Conservation (phyloP, 2,888 invertebrate genomes). For the Leucophora obtusa region DNA sequence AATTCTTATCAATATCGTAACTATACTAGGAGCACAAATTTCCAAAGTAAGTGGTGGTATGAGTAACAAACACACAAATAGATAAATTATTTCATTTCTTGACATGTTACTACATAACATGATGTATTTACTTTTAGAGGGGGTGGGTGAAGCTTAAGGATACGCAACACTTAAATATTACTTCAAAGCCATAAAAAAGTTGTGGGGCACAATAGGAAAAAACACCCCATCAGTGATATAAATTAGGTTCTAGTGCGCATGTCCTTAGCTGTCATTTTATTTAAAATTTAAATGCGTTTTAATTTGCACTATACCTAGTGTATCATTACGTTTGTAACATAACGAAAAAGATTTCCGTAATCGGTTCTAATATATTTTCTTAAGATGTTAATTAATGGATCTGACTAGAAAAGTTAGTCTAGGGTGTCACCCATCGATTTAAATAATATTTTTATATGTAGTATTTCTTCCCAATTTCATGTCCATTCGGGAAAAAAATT, state of each 20-base stretch:
- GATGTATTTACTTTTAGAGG: background rate
- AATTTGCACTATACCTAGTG: background rate
- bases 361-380: too few relatives aligned
- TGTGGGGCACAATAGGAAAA: background rate
- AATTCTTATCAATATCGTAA: conserved; percentile 77
- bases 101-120: background rate
- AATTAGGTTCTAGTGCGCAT: conserved; percentile 22
- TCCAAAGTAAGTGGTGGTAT: conserved; percentile 70
- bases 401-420: too few relatives aligned
- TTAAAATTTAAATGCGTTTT: too few relatives aligned
- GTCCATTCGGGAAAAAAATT: too few relatives aligned
- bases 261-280: background rate
- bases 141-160: background rate
- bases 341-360: too few relatives aligned
- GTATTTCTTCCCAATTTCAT: too few relatives aligned
- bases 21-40: conserved; percentile 76
- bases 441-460: too few relatives aligned
- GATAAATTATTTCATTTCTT: background rate
- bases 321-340: too few relatives aligned
- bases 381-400: too few relatives aligned
- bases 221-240: background rate
- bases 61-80: conserved; percentile 25
- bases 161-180: background rate
- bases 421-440: too few relatives aligned
- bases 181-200: background rate